These are phyloP conservation scores for Lordiphosa fenestrarum DNA, from an alignment of 2,888 invertebrate genomes.

Conservation along the genomic window DNA sequence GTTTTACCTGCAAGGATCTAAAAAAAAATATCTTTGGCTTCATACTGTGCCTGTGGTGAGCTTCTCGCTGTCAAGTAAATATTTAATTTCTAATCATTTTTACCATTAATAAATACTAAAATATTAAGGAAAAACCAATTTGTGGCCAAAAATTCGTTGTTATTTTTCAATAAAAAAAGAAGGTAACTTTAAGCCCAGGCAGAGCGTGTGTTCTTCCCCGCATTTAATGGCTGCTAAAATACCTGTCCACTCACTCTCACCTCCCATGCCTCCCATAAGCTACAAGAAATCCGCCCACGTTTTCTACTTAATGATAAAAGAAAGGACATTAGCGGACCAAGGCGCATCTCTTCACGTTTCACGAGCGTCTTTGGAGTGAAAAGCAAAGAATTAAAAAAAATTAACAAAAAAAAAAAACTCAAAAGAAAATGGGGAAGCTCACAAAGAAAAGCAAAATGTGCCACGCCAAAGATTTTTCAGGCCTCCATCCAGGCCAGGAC, in stretches of 20 bases:
- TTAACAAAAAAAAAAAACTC: constrained; percentile 53
- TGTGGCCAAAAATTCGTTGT: too few species aligned
- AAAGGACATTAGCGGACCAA: constrained; percentile 73
- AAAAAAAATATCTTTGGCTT: too few species aligned
- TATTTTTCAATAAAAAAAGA: constrained; percentile 1
- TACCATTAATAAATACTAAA: too few species aligned
- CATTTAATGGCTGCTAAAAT: constrained; percentile 63
- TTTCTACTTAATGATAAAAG: constrained; percentile 76
- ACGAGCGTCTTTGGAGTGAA: constrained; percentile 73
- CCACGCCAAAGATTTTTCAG: constrained; percentile 55
- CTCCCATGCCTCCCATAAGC: constrained; percentile 22
- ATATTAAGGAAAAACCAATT: too few species aligned
- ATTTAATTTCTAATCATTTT: too few species aligned
- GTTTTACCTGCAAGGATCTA: too few species aligned
- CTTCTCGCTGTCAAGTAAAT: too few species aligned
- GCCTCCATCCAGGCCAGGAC: constrained; percentile 4
- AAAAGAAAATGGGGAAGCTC: constrained; percentile 36
- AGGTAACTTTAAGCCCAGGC: constrained; percentile 60
- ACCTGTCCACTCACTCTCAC: constrained; percentile 48
- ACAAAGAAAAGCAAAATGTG: constrained; percentile 57
- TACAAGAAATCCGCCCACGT: constrained; percentile 54
- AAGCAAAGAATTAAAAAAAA: constrained; percentile 74
- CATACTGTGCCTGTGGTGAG: too few species aligned
- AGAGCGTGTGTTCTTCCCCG: constrained; percentile 32
- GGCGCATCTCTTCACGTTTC: constrained; percentile 61